Percentiles rank a stretch among this genome's conserved stretches.
These are phyloP conservation scores for Harpalus rubripes DNA, from an alignment of 2,888 invertebrate species.

Conservation along the genomic window DNA sequence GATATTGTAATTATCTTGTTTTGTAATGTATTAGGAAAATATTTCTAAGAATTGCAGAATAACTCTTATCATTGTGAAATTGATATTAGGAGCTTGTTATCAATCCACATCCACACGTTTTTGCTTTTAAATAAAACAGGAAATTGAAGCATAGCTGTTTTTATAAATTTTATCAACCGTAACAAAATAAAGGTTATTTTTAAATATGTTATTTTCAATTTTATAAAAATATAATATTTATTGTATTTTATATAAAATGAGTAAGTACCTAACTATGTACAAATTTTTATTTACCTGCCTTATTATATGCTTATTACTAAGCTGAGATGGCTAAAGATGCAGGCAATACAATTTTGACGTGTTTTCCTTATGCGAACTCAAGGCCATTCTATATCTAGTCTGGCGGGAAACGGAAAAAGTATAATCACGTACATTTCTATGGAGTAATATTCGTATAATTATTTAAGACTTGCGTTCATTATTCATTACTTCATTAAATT, in stretches of 20 bases:
- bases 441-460: no score
- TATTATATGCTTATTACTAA: background rate
- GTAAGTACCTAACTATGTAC: background rate
- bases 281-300: background rate
- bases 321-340: no score
- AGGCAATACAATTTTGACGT: background rate
- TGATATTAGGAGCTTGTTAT: background rate
- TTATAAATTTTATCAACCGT: background rate
- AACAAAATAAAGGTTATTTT: background rate
- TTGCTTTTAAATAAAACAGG: background rate
- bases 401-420: background rate
- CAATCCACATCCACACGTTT: background rate
- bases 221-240: background rate
- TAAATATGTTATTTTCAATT: background rate
- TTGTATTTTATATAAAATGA: conserved; percentile 16
- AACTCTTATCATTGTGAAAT: conserved; percentile 31
- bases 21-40: conserved; percentile 10
- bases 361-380: conserved; percentile 26
- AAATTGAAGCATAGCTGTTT: background rate
- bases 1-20: conserved; percentile 23
- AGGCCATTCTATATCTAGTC: background rate
- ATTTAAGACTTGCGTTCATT: no score
- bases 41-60: conserved; percentile 17
- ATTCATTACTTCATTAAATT: no score
- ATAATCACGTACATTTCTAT: background rate